A percentile compares a stretch with the other conserved stretches of the same genome.
Conservation (phyloP, 2,113 vertebrate species). For the Zosterops pallidus region DNA sequence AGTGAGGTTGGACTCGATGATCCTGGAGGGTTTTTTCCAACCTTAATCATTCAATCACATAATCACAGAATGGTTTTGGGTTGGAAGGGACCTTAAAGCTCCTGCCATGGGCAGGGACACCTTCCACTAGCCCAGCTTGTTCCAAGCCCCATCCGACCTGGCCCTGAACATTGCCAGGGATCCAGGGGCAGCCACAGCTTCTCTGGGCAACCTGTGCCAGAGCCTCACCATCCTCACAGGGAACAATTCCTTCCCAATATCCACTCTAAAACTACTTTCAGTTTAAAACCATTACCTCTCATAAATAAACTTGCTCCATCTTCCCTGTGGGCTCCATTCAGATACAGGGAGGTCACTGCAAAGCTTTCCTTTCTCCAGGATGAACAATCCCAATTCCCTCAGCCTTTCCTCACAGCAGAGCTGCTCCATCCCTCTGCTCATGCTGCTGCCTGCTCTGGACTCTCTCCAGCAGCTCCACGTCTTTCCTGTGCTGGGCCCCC, state of each 20-base stretch:
- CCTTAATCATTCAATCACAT: not conserved
- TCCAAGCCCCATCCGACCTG: rapidly evolving
- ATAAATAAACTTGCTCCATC: not conserved
- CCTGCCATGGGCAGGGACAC: not conserved
- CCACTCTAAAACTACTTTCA: not conserved
- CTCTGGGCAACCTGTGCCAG: not conserved
- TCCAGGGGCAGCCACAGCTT: not conserved
- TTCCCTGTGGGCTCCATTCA: not conserved
- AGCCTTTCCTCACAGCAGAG: not conserved
- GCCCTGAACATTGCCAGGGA: not conserved
- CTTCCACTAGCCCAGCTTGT: rapidly evolving
- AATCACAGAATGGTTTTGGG: not conserved
- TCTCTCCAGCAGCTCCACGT: not conserved
- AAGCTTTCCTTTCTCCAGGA: not conserved
- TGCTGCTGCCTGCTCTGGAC: not conserved
- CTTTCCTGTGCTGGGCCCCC: not conserved
- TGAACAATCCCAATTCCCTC: not conserved
- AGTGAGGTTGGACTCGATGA: not conserved
- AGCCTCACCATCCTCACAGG: rapidly evolving
- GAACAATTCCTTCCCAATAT: not conserved
- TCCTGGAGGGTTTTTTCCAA: not conserved
- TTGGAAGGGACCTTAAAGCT: not conserved
- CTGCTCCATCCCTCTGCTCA: not conserved
- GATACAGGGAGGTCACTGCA: rapidly evolving
- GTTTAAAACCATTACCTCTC: not conserved